phyloP scores from a whole-genome alignment of 2,888 invertebrate species.

The Drosophila borborema region DNA sequence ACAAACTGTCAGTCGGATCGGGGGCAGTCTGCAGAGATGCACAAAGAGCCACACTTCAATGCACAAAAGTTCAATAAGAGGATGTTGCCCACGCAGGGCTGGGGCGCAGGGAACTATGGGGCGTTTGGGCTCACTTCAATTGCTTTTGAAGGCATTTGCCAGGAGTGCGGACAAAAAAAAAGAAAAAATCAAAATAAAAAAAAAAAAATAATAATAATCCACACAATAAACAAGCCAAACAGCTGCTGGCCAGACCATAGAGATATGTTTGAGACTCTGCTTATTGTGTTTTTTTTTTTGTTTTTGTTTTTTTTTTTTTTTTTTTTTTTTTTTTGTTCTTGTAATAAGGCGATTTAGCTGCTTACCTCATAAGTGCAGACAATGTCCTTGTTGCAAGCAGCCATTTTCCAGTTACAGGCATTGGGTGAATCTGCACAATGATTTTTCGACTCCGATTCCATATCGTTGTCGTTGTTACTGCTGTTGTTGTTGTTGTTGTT shows the following conservation, averaged over 20 bases:
- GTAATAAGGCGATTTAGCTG: constrained; percentile 72
- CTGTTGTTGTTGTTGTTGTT: constrained; percentile 44
- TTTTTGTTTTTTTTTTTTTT: background rate
- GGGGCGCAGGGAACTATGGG: background rate
- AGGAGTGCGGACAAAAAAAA: constrained; percentile 24
- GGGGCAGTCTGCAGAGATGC: constrained; percentile 55
- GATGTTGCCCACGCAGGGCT: constrained; percentile 33
- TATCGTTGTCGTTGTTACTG: constrained; percentile 22
- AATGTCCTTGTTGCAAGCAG: constrained; percentile 67
- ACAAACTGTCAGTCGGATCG: constrained; percentile 52
- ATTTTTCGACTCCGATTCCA: constrained; percentile 17
- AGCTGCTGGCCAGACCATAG: constrained; percentile 25
- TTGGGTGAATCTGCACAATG: constrained; percentile 9
- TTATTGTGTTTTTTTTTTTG: background rate
- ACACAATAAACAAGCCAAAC: constrained; percentile 69
- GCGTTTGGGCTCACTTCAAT: constrained; percentile 43
- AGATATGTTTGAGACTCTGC: constrained; percentile 19
- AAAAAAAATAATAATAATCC: constrained; percentile 58
- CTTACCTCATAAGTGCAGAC: constrained; percentile 85
- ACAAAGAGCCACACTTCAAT: constrained; percentile 75
- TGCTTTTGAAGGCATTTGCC: constrained; percentile 47
- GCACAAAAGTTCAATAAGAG: constrained; percentile 79
- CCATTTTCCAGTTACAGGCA: constrained; percentile 43
- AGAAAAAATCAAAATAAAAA: background rate
- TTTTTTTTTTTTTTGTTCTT: background rate